A percentile compares a stretch with the other conserved stretches of the same genome.
Evolutionary conservation across 2,113 vertebrate genomes (phyloP).

Genomic region (Pterocles burchelli): DNA sequence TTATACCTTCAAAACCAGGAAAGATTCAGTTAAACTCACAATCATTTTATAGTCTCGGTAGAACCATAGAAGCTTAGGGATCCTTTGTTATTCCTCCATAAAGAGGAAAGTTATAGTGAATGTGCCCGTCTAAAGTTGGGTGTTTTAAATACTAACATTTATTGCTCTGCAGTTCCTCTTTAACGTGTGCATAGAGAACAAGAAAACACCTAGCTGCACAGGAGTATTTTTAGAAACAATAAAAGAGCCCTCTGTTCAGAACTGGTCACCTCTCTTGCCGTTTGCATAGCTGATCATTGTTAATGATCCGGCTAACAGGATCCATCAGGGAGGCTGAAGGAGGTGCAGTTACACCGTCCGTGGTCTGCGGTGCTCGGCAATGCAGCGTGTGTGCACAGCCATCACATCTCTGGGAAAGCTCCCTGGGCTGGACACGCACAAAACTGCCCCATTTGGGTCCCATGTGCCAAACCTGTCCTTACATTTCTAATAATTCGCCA

Average conservation of each 20-base stretch:
- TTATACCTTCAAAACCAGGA: conserved; percentile 44
- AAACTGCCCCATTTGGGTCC: accelerated
- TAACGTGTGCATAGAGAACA: conserved; percentile 38
- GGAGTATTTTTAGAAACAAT: conserved; percentile 7
- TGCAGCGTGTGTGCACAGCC: accelerated
- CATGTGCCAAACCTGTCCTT: not conserved
- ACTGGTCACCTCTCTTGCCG: not conserved
- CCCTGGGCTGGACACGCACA: not conserved
- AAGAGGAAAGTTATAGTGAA: conserved; percentile 53
- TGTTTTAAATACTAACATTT: conserved; percentile 64
- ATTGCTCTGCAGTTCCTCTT: conserved; percentile 54
- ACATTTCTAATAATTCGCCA: accelerated
- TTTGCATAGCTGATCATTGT: conserved; percentile 16
- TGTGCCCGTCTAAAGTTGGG: conserved; percentile 32
- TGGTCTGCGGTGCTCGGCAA: accelerated
- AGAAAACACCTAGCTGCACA: not conserved
- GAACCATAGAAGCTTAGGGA: conserved; percentile 54
- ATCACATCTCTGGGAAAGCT: not conserved
- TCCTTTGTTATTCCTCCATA: conserved; percentile 62
- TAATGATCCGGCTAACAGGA: not conserved
- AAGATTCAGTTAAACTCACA: conserved; percentile 62
- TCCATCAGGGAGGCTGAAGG: not conserved
- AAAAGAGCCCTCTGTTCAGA: conserved; percentile 20
- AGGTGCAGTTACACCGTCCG: accelerated
- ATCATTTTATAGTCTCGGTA: conserved; percentile 52